These are phyloP conservation scores for Hartigia nigra DNA, from an alignment of 2,888 invertebrate genomes.

Conservation along the genomic window DNA sequence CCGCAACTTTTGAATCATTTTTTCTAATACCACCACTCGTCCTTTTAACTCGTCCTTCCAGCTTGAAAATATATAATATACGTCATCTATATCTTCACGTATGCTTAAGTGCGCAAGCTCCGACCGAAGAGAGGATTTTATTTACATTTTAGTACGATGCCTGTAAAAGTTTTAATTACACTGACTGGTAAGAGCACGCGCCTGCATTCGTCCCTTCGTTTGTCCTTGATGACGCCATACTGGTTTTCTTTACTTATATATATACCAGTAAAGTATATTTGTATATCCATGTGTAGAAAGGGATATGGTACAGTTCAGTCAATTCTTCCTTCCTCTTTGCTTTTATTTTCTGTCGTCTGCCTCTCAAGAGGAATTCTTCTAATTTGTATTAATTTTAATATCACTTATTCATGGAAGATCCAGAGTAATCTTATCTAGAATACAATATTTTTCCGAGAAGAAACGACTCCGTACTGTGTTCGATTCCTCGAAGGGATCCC, in stretches of 20 bases:
- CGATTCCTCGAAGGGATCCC: background rate
- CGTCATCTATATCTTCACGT: background rate
- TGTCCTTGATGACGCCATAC: background rate
- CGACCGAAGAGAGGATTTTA: constrained; percentile 35
- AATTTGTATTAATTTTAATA: background rate
- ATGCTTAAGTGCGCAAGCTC: constrained; percentile 19
- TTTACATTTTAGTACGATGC: constrained; percentile 41
- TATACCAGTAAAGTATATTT: background rate
- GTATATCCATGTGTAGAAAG: too few relatives aligned
- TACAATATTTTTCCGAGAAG: background rate
- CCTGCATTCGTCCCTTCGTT: constrained; percentile 30
- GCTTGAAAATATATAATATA: background rate
- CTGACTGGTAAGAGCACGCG: constrained; percentile 46
- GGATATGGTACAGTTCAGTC: too few relatives aligned
- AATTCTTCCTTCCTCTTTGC: background rate
- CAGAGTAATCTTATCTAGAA: background rate
- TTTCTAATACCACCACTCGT: background rate
- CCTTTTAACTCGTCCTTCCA: background rate
- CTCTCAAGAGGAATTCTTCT: background rate
- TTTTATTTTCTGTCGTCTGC: background rate
- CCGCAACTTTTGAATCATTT: background rate
- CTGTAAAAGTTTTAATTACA: constrained; percentile 51
- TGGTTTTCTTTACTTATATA: background rate
- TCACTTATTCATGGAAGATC: background rate
- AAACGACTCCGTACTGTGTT: background rate